phyloP scores from a whole-genome alignment of 1,140 invertebrate species.

The Pararge aegeria region DNA sequence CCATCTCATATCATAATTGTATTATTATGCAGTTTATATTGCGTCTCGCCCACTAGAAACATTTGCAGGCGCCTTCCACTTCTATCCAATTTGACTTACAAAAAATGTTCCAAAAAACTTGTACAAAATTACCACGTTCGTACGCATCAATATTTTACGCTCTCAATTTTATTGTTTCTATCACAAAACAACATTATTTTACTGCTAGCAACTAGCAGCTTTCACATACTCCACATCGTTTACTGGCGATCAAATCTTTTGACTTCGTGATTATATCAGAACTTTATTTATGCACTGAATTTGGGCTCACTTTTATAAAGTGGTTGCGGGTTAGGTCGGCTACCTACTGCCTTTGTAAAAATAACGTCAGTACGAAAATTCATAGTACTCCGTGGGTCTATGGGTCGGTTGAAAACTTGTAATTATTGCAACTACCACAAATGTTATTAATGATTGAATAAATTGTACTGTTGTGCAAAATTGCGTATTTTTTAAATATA shows the following conservation, averaged over 20 bases:
- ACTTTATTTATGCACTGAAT: conserved; percentile 36
- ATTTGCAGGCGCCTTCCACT: conserved; percentile 8
- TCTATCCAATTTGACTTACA: conserved; percentile 25
- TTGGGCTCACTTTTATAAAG: conserved; percentile 52
- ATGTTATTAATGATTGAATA: no score
- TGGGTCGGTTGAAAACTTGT: no score
- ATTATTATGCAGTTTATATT: conserved; percentile 60
- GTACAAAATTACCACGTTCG: conserved; percentile 71
- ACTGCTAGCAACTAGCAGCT: conserved; percentile 75
- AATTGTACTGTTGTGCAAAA: no score
- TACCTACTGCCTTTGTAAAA: conserved; percentile 10
- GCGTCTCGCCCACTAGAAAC: conserved; percentile 46
- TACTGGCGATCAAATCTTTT: conserved; percentile 48
- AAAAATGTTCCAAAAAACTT: conserved; percentile 53
- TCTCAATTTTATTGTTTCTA: conserved; percentile 76
- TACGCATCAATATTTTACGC: conserved; percentile 57
- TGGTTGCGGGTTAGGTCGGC: conserved; percentile 33
- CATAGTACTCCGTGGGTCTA: no score
- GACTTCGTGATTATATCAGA: conserved; percentile 52
- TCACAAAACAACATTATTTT: conserved; percentile 74
- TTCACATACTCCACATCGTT: conserved; percentile 57
- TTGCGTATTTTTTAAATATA: no score
- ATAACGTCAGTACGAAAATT: no score
- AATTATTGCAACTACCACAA: no score
- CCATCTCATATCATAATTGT: conserved; percentile 59